phyloP scores from a whole-genome alignment of 2,888 invertebrate species.

The Augiades crinisus region DNA sequence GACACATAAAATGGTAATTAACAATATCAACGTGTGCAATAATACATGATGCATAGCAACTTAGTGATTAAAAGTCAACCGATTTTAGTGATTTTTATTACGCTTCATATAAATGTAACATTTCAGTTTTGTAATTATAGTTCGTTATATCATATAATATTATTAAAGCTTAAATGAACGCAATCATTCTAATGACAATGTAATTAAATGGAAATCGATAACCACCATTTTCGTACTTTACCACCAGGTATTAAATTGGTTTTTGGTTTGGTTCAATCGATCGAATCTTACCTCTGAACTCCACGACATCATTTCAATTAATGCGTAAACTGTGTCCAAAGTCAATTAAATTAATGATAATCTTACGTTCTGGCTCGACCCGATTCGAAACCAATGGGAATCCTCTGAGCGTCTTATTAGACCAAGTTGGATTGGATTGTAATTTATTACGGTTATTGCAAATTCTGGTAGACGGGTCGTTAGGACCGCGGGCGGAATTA shows the following conservation, averaged over 20 bases:
- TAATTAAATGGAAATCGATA: too few species aligned
- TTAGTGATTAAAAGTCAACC: too few species aligned
- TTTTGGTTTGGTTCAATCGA: too few species aligned
- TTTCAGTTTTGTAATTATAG: too few species aligned
- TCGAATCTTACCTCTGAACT: slow-evolving; percentile 31
- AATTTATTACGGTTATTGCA: slow-evolving; percentile 68
- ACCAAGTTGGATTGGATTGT: slow-evolving; percentile 64
- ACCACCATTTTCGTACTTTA: background rate
- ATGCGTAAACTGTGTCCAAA: slow-evolving; percentile 43
- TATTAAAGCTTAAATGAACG: too few species aligned
- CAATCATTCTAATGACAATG: too few species aligned
- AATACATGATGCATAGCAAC: too few species aligned
- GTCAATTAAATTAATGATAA: slow-evolving; percentile 60
- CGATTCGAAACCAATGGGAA: slow-evolving; percentile 40
- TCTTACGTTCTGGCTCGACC: slow-evolving; percentile 43
- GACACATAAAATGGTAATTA: too few species aligned
- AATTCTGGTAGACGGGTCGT: slow-evolving; percentile 52
- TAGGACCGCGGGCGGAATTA: slow-evolving; percentile 38
- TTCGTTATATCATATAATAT: too few species aligned
- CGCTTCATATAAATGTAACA: too few species aligned
- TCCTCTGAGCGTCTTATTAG: slow-evolving; percentile 57
- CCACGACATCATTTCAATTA: slow-evolving; percentile 37
- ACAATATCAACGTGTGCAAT: too few species aligned
- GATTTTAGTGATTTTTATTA: too few species aligned
- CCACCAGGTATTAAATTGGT: background rate